Base-by-base conservation (phyloP, 2,888 invertebrate genomes). In the Magallana nippona region DNA sequence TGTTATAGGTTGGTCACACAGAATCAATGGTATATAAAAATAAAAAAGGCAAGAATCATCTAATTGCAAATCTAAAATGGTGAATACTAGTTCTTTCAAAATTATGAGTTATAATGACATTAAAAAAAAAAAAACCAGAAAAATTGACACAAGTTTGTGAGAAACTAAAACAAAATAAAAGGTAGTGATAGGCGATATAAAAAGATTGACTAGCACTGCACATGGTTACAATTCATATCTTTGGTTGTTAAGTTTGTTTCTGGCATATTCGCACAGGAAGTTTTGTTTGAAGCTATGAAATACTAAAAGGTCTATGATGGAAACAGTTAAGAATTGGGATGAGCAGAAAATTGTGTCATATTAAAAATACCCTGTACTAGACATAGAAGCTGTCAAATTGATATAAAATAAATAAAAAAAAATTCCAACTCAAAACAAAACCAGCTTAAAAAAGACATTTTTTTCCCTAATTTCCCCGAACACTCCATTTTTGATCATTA, bases 11-110 rank as follows among this genome's bases (percentile, higher is more conserved):
- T 71, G 32, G 27, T 71, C 71, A 27, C 71, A 27, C 71, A 71
- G 22, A 71, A 27, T 27, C 13, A 71, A 27, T 71, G 22, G 71
- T 71, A 71, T 71, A 71, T 71, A 71, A 71, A 71, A 71, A 71
- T 44, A 44, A 27, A 71, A 71, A 71, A 71, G 71, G 71, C 71
- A 71, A 71, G 71, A 71, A 71, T 71, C 71, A 15, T 71, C 71
- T 71, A 71, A 71, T 71, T 71, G 71, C 71, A 71, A 71, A 71
- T 27, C 27, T 71, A 71, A 71, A 71, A 71, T 27, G 27, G 27
- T 71, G 71, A 71, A 71, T 71, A 27, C 13, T 71, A 15, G 15
- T 44, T 44, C 44, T 71, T 62, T 71, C 32, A 32, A 71, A 22
- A 71, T 71, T 71, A 71, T 71, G 71, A 71, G 32, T 71, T 22